Evolutionary conservation across 2,888 invertebrate species (phyloP), one percentile per base, ranked within the genome.

Genomic region (Psylliodes chrysocephalus): DNA sequence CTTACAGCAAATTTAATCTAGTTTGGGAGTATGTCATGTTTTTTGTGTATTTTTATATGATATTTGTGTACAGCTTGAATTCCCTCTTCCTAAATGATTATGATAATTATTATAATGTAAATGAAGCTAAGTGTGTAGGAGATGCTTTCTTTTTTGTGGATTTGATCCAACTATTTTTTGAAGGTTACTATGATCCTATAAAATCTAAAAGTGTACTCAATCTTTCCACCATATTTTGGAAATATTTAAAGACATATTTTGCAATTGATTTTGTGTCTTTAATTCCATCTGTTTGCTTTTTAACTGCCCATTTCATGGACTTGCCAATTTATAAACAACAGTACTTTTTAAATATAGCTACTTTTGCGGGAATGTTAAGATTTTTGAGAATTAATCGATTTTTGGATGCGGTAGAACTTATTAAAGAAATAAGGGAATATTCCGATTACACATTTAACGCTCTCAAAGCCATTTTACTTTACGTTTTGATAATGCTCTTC

Each of bases 381-480:
- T 17, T 54, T 12, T 25, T 54, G 2, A 54, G 54, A 42, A 2
- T 54, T 8, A 42, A 30, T 0, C 22, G 54, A 28, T 25, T 54
- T 7, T 15, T 54, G 1, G 19, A 25, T 10, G 54, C 54, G 0
- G 25, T 54, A 8, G 42, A 54, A 17, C 17, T 54, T 10, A 2
- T 54, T 19, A 40, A 42, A 42, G 38, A 42, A 5, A 28, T 25
- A 6, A 25, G n/a, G 17, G n/a, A 62, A 17, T 57, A 30, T 6
- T 54, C 61, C 0, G 61, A 57, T 33, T 62, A 61, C 19, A 28
- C 46, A 25, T 59, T 59, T 19, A 56, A 59, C 33, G 54, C 62
- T 4, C 17, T 59, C 25, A 62, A 25, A 62, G 8, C 55, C 5
- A 14, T 62, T 42, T 46, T 62, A 0, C 15, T 47, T 12, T 62